These are phyloP conservation scores for Elephas maximus DNA, from an alignment of 2,113 vertebrate genomes.

Conservation along the genomic window DNA sequence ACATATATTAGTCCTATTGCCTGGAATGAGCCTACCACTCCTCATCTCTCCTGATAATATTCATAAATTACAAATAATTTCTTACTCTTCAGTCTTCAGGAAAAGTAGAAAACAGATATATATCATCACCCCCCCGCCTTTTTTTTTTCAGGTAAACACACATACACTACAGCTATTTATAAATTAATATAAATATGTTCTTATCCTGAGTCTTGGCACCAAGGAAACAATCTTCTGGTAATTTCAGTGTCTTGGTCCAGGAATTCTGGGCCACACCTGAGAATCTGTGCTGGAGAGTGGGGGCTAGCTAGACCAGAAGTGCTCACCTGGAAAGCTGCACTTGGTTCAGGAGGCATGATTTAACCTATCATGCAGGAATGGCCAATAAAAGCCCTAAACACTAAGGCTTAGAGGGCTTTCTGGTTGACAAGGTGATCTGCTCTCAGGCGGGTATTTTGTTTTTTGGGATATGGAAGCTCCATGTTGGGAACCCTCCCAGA, in stretches of 20 bases:
- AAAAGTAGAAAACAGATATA: neutral
- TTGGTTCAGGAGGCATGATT: too few relatives aligned
- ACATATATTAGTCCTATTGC: neutral
- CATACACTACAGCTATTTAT: neutral
- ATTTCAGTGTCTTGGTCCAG: too few relatives aligned
- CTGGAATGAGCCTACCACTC: neutral
- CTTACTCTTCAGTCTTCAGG: neutral
- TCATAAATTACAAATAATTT: slow-evolving; percentile 2
- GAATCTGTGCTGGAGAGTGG: too few relatives aligned
- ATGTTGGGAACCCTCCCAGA: neutral
- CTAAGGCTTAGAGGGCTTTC: too few relatives aligned
- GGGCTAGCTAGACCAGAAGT: too few relatives aligned
- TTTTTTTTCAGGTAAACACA: neutral
- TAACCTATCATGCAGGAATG: too few relatives aligned
- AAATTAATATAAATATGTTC: neutral
- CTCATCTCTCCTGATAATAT: neutral
- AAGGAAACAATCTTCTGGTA: too few relatives aligned
- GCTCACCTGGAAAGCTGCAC: too few relatives aligned
- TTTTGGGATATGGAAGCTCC: neutral
- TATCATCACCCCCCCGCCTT: neutral
- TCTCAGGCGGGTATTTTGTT: neutral
- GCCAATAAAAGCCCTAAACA: too few relatives aligned
- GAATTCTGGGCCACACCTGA: too few relatives aligned
- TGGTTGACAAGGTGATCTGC: neutral
- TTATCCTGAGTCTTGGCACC: too few relatives aligned